Conservation (phyloP, 23 tunicate species). For the Ascidia mentula region DNA sequence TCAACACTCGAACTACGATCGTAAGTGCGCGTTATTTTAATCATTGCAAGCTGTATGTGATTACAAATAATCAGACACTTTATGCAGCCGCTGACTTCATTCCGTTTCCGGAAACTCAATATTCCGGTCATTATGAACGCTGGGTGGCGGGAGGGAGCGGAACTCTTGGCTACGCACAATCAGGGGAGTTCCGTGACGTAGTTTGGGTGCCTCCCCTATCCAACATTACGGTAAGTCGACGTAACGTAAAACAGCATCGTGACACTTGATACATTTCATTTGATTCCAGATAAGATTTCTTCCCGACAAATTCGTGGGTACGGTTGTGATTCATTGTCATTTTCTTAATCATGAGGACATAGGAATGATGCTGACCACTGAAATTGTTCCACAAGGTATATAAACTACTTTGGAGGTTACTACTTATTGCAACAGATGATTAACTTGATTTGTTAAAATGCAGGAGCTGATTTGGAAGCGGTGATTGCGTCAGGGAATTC, state of each 20-base stretch:
- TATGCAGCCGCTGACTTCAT: not conserved
- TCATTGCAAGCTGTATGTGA: no score
- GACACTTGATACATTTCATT: not conserved
- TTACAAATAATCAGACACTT: no score
- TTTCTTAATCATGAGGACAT: constrained; percentile 22
- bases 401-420: not conserved
- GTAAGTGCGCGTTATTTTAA: no score
- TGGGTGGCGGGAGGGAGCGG: constrained; percentile 15
- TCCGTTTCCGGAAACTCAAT: not conserved
- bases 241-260: not conserved
- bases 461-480: not conserved
- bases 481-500: not conserved
- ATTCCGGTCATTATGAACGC: constrained; percentile 30
- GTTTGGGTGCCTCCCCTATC: constrained; percentile 58
- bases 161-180: constrained; percentile 45
- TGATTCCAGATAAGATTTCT: constrained; percentile 30
- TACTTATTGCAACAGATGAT: not conserved
- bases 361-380: constrained; percentile 60
- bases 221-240: constrained; percentile 60
- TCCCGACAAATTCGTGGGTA: constrained; percentile 21
- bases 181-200: constrained; percentile 58
- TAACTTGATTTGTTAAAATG: not conserved
- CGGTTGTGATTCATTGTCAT: constrained; percentile 54
- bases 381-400: constrained; percentile 15
- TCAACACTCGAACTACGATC: no score